Evolutionary conservation across 2,113 vertebrate genomes (phyloP).

Genomic region (Sinocyclocheilus grahami): DNA sequence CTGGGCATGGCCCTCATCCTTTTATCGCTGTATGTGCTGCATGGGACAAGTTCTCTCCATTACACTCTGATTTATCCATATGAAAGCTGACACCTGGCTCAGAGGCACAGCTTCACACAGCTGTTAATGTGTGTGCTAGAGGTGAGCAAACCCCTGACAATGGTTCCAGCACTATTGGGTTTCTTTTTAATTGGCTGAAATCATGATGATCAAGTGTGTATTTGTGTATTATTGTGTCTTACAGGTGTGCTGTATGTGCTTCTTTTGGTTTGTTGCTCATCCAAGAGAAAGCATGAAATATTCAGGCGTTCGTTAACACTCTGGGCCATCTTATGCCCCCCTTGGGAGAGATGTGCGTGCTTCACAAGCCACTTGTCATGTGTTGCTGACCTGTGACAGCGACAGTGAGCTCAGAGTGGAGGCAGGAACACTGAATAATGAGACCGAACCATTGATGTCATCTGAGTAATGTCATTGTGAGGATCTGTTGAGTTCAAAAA

Average conservation of each 20-base stretch:
- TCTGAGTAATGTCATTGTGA: background rate
- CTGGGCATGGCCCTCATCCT: conserved; percentile 29
- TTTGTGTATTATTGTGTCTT: conserved; percentile 14
- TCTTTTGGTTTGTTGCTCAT: conserved; percentile 30
- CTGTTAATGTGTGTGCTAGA: conserved; percentile 40
- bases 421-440: conserved; percentile 32
- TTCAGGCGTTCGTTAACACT: conserved; percentile 44
- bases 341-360: conserved; percentile 20
- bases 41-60: conserved; percentile 38
- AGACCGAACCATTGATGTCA: conserved; percentile 37
- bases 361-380: conserved; percentile 40
- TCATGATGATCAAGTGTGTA: background rate
- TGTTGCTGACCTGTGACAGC: conserved; percentile 35
- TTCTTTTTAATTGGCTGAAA: conserved; percentile 49
- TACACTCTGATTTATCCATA: conserved; percentile 33
- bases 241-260: conserved; percentile 22
- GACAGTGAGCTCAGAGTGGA: conserved; percentile 15
- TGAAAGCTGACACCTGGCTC: conserved; percentile 39
- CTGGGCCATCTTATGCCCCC: conserved; percentile 26
- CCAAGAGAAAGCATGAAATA: conserved; percentile 44
- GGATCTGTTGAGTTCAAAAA: conserved; percentile 2
- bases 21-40: background rate
- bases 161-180: conserved; percentile 32
- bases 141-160: conserved; percentile 26
- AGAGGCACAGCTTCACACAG: conserved; percentile 29